Evolutionary conservation across 2,797 vertebrate genomes (phyloP).

Genomic region (Chelmon rostratus): DNA sequence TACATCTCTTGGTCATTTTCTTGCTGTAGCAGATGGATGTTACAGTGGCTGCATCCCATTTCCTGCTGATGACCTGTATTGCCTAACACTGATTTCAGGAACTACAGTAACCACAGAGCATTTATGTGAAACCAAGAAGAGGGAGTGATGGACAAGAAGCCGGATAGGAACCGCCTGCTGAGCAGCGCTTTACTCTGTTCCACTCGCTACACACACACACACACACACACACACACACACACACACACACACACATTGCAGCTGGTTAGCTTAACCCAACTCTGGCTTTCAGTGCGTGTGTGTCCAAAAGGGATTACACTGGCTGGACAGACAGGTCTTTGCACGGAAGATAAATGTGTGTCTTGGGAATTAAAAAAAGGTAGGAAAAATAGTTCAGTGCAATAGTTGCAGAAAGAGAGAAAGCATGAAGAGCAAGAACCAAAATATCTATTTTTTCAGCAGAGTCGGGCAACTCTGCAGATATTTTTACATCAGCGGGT

Average conservation of each 20-base stretch:
- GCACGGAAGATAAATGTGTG: not conserved
- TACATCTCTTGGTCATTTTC: not conserved
- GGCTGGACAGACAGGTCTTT: not conserved
- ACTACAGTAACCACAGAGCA: not conserved
- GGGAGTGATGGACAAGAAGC: conserved; percentile 8
- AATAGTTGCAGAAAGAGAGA: not conserved
- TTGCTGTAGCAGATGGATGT: not conserved
- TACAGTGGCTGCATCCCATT: not conserved
- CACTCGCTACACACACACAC: not conserved
- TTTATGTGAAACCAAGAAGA: conserved; percentile 13
- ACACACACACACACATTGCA: not conserved
- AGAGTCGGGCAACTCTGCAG: not conserved
- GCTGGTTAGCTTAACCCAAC: not conserved
- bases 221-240: conserved; percentile 1
- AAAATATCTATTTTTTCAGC: not conserved
- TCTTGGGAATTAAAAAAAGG: not conserved
- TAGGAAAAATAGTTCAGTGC: not conserved
- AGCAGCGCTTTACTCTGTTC: conserved; percentile 21
- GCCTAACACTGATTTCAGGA: not conserved
- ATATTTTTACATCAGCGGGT: not conserved
- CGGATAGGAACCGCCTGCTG: conserved; percentile 12
- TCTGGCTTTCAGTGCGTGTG: not conserved
- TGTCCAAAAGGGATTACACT: not conserved
- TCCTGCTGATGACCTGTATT: not conserved
- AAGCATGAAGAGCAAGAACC: not conserved